Conservation (phyloP, 2,797 vertebrate species). For the Phataginus tetradactyla region DNA sequence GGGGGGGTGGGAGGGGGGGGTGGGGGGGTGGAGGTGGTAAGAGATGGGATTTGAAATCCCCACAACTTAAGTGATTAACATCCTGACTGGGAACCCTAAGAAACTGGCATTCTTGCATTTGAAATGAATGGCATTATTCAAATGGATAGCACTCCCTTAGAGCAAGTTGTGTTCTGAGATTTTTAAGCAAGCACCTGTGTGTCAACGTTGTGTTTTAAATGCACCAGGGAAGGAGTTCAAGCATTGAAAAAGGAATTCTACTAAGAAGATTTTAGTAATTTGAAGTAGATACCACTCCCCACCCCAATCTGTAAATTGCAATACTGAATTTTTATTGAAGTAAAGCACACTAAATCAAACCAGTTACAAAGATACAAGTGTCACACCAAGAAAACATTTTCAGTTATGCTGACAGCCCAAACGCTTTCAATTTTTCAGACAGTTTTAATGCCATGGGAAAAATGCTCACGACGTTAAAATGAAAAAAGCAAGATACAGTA, state of each 20-base stretch:
- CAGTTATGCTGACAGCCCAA: constrained; percentile 75
- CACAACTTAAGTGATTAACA: neutral
- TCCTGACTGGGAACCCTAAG: constrained; percentile 44
- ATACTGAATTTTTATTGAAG: constrained; percentile 81
- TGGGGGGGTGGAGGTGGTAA: too few species aligned
- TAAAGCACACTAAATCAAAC: constrained; percentile 80
- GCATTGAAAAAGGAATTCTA: constrained; percentile 42
- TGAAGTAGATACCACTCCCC: constrained; percentile 82
- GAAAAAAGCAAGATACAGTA: constrained; percentile 76
- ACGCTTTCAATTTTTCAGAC: constrained; percentile 79
- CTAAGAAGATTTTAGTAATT: constrained; percentile 49
- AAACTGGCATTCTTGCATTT: neutral
- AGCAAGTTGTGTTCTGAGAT: constrained; percentile 47
- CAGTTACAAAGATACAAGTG: constrained; percentile 78
- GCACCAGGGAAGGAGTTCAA: neutral
- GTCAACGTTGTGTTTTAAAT: constrained; percentile 44
- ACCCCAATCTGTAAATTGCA: constrained; percentile 74
- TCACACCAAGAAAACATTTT: constrained; percentile 81
- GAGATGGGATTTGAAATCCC: constrained; percentile 27
- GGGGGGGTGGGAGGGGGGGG: too few species aligned
- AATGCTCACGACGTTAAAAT: constrained; percentile 66
- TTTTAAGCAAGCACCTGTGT: neutral
- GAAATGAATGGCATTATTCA: constrained; percentile 15
- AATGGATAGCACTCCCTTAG: neutral
- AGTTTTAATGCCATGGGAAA: constrained; percentile 77